Conservation (phyloP, 1,140 invertebrate species). For the Anthonomus grandis region DNA sequence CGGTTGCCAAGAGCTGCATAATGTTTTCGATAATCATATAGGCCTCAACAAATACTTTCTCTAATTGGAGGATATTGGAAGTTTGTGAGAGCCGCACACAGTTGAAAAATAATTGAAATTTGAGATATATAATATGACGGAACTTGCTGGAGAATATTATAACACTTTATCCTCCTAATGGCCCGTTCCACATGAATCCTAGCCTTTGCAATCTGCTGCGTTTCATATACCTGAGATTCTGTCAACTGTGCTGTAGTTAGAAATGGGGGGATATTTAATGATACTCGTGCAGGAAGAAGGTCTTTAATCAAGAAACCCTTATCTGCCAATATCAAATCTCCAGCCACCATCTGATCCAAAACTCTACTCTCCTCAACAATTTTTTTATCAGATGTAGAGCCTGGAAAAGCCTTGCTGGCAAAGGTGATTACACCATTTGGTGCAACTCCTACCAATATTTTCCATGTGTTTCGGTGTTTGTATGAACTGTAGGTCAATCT, state of each 20-base stretch:
- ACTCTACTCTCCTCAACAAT: slow-evolving; percentile 19
- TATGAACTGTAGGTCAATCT: slow-evolving; percentile 26
- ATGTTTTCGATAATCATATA: too few relatives aligned
- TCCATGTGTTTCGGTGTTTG: slow-evolving; percentile 28
- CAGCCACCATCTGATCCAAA: slow-evolving; percentile 13
- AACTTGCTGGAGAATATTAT: slow-evolving; percentile 20
- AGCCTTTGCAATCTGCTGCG: slow-evolving; percentile 26
- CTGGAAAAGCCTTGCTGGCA: slow-evolving; percentile 28
- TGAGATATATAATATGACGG: slow-evolving; percentile 21
- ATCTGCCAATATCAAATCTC: slow-evolving; percentile 31
- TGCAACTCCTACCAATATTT: slow-evolving; percentile 28
- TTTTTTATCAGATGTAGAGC: slow-evolving; percentile 32
- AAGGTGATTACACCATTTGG: slow-evolving; percentile 32
- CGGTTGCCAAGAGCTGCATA: too few relatives aligned
- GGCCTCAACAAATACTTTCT: slow-evolving; percentile 22
- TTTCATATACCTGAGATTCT: slow-evolving; percentile 18
- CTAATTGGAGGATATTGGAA: slow-evolving; percentile 29
- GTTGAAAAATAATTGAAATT: slow-evolving; percentile 14
- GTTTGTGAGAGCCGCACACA: slow-evolving; percentile 18
- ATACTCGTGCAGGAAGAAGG: slow-evolving; percentile 26
- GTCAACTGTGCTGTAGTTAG: slow-evolving; percentile 28
- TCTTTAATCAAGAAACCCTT: slow-evolving; percentile 34
- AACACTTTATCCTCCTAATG: slow-evolving; percentile 26
- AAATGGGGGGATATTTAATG: slow-evolving; percentile 32
- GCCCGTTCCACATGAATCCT: slow-evolving; percentile 29